These are phyloP conservation scores for Calosoma granatense DNA, from an alignment of 1,140 invertebrate genomes.

Conservation along the genomic window DNA sequence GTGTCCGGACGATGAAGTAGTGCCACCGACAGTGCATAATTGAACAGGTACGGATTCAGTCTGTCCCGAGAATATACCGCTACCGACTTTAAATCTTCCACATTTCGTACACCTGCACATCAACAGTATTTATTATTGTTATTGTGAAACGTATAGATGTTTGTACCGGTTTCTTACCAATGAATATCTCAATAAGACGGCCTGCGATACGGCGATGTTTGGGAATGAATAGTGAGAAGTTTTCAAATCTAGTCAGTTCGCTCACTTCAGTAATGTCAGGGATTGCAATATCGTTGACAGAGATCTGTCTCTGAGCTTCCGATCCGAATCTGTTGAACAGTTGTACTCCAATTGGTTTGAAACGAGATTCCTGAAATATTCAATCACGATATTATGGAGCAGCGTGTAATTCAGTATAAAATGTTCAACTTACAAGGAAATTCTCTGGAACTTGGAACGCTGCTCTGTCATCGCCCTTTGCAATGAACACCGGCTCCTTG, in stretches of 20 bases:
- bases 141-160: too few relatives aligned
- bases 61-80: constrained; percentile 61
- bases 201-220: constrained; percentile 56
- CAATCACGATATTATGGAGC: constrained; percentile 7
- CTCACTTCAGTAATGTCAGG: constrained; percentile 53
- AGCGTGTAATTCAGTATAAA: not conserved
- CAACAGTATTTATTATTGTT: not conserved
- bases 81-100: constrained; percentile 59
- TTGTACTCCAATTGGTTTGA: constrained; percentile 43
- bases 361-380: constrained; percentile 48
- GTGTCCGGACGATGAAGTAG: constrained; percentile 66
- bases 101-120: constrained; percentile 50
- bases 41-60: constrained; percentile 66
- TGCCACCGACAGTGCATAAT: constrained; percentile 65
- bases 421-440: constrained; percentile 25
- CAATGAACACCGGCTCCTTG: constrained; percentile 56
- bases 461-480: constrained; percentile 45
- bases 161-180: constrained; percentile 45
- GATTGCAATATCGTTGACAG: constrained; percentile 52
- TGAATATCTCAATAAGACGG: constrained; percentile 60
- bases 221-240: constrained; percentile 67
- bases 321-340: constrained; percentile 45
- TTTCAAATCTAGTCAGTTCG: constrained; percentile 51
- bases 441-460: constrained; percentile 48
- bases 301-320: constrained; percentile 41